Base-by-base conservation (phyloP, 2,113 vertebrate genomes). In the Nymphicus hollandicus region DNA sequence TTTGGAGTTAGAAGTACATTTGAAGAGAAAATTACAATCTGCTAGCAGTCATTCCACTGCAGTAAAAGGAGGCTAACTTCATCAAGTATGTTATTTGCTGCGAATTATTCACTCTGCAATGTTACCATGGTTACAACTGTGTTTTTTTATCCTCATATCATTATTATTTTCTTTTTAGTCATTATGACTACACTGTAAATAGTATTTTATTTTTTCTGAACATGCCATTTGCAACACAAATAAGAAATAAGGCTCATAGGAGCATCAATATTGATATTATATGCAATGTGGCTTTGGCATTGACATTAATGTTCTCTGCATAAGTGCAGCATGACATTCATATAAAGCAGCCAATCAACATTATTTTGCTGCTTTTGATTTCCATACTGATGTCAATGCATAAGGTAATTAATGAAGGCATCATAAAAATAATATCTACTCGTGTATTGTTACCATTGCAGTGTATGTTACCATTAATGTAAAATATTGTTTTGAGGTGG, bases 81-180 rank as follows among this genome's bases (percentile, higher is more conserved):
- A 91, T 89, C 71, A 80, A 82, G 31, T 78, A 41, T 81, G 78
- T 91, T 96, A 93, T 94, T 92, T 93, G 35, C 74, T 74, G 53
- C 91, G 93, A 96, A 95, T 94, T 96, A 95, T 92, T 95, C 81
- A 86, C 55, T 43, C 89, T 93, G 81, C 69, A 60, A 24, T 64
- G 93, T 96, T 95, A 46, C 95, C 58, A 94, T 96, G 95, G 95
- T 90, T 95, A 95, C 88, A 88, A 60, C 43, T 78, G 66, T 90
- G 66, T 94, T 94, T 91, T 91, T 65, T 96, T 91, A 93, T 60
- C 47, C 68, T 93, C 81, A 47, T 16, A 85, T 96, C 50, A 95
- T 94, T 88, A 78, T 93, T 94, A 86, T 97, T 93, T 95, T 88
- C 60, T 74, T 90, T 94, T 72, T 69, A 91, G 72, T 91, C 55